A percentile compares a stretch with the other conserved stretches of the same genome.
phyloP scores from a whole-genome alignment of 2,888 invertebrate genomes.

The Apamea epomidion region DNA sequence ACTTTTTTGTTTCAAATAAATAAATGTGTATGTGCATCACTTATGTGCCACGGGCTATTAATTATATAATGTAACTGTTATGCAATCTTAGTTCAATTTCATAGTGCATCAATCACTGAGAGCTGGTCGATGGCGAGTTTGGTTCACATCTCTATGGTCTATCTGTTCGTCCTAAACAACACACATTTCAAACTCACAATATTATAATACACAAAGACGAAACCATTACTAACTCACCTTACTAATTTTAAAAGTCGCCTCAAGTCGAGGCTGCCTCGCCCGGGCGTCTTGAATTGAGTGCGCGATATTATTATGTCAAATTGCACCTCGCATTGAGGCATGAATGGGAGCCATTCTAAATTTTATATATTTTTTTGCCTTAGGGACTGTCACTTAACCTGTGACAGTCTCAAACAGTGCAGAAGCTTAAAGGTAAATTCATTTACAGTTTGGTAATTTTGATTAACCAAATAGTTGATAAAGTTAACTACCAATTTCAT shows the following conservation, averaged over 20 bases:
- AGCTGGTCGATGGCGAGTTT: constrained; percentile 80
- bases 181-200: constrained; percentile 87
- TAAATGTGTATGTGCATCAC: constrained; percentile 77
- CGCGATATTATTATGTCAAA: constrained; percentile 19
- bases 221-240: constrained; percentile 88
- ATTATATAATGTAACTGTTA: constrained; percentile 66
- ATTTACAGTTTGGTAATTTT: constrained; percentile 61
- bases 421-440: constrained; percentile 60
- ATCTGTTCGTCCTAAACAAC: constrained; percentile 89
- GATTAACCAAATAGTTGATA: constrained; percentile 7
- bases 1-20: constrained; percentile 34
- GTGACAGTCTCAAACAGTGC: constrained; percentile 31
- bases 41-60: constrained; percentile 74
- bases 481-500: constrained; percentile 19
- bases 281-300: constrained; percentile 37
- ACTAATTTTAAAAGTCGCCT: constrained; percentile 74
- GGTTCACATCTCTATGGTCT: constrained; percentile 85
- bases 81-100: constrained; percentile 68
- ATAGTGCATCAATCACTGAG: constrained; percentile 82
- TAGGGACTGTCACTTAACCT: constrained; percentile 40
- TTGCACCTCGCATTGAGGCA: constrained; percentile 46
- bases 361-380: constrained; percentile 28
- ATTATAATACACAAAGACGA: constrained; percentile 76
- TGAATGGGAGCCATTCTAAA: constrained; percentile 43
- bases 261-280: constrained; percentile 51